Evolutionary conservation across 1,140 invertebrate genomes (phyloP), one percentile per base, ranked within the genome.

Genomic region (Drosophila arawakana): DNA sequence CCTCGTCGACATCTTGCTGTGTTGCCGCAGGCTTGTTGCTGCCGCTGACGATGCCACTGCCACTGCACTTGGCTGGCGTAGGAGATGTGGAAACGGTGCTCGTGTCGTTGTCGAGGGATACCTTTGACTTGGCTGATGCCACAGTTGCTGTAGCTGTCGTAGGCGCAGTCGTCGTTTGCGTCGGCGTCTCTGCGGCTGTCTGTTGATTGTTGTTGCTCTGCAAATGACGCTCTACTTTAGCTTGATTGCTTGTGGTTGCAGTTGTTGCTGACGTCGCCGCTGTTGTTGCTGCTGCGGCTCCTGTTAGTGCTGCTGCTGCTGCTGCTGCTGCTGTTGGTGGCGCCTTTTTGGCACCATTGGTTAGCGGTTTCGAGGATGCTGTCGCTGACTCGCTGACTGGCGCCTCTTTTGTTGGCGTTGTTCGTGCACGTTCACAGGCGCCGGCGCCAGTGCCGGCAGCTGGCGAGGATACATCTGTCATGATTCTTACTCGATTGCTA

Each of bases 1-100:
- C 90, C 75, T 92, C 91, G 54, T 92, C 91, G 7, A 92, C 90
- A 71, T 92, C 91, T 69, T 92, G 90, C 55, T 80, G 77, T 21
- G 81, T 75, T 15, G 77, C 76, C 41, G 58, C 44, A 8, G 49
- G 25, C 50, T 59, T 72, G 52, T 49, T 50, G 57, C 63, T 44
- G 30, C 63, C 25, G 2, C 15, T 15, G 15, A 15, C 15, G 15
- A 4, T 59, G 54, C 58, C 37, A 18, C 11, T 15, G 52, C 39
- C 47, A 55, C 62, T 44, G 30, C 63, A 11, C 46, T 78, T 85
- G 65, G 35, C 54, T 18, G 35, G 8, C 8, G 73, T 44, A 46
- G 59, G 34, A 25, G 60, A 25, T 34, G 9, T 47, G 2, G 41
- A 41, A 10, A n/a, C 21, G 10, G 25, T 25, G 43, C 43, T 54